Conservation (phyloP, 2,113 vertebrate species). For the Tachysurus vachellii region DNA sequence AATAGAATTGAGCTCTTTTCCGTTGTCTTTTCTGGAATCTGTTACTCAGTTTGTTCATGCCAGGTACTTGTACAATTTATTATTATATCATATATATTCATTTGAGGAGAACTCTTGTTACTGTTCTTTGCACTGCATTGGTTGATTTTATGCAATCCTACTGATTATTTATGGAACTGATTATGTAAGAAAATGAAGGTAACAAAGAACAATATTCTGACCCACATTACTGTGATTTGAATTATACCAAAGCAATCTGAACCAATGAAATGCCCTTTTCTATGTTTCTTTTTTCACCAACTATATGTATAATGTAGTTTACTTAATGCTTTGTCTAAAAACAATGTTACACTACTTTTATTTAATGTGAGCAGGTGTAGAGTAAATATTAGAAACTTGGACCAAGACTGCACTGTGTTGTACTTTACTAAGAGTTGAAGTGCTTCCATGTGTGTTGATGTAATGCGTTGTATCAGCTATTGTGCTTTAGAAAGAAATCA, state of each 20-base stretch:
- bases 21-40: not conserved
- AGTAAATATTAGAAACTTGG: not conserved
- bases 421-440: not conserved
- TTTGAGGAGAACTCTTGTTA: not conserved
- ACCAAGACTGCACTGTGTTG: not conserved
- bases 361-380: not conserved
- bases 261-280: not conserved
- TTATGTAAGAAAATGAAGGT: not conserved
- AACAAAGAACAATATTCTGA: not conserved
- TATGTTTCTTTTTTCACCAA: not conserved
- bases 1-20: not conserved
- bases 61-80: not conserved
- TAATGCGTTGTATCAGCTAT: not conserved
- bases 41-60: not conserved
- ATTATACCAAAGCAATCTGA: constrained; percentile 9
- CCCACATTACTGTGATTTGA: not conserved
- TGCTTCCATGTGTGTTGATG: not conserved
- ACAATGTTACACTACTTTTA: not conserved
- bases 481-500: not conserved
- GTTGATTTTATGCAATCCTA: not conserved
- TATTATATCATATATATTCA: no score
- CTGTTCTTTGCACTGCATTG: not conserved
- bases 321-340: not conserved
- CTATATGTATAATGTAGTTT: not conserved
- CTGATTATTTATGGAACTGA: constrained; percentile 15